These are phyloP conservation scores for Phainopepla nitens DNA, from an alignment of 2,113 vertebrate genomes.

Conservation along the genomic window DNA sequence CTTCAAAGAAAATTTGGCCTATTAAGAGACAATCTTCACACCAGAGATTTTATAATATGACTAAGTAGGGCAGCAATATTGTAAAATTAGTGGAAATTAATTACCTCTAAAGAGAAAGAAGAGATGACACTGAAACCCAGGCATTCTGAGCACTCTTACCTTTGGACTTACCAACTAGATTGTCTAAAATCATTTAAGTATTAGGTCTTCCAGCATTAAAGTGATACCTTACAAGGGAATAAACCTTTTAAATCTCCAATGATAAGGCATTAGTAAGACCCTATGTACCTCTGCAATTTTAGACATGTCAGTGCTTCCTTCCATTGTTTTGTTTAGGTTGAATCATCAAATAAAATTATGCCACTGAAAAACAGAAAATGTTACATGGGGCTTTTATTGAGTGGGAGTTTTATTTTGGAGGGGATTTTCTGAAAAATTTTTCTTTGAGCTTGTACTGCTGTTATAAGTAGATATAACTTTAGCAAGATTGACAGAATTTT, in stretches of 20 bases:
- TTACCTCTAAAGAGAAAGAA: background rate
- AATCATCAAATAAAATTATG: background rate
- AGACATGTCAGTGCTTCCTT: background rate
- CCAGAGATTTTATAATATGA: background rate
- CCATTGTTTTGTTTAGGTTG: background rate
- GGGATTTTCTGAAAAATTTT: background rate
- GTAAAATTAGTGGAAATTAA: background rate
- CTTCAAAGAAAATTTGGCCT: background rate
- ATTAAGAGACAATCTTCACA: background rate
- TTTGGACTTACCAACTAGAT: background rate
- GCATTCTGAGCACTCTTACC: background rate
- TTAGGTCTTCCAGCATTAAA: background rate
- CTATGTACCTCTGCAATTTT: background rate
- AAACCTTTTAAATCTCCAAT: background rate
- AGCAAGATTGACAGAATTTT: background rate
- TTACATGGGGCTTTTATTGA: background rate
- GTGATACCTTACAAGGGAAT: background rate
- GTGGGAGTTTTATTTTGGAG: accelerated
- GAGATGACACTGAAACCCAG: background rate
- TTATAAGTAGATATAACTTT: background rate
- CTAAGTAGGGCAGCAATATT: background rate
- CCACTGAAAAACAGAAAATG: background rate
- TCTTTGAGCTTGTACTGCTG: background rate
- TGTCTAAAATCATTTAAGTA: background rate
- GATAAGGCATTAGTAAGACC: background rate